A percentile compares a stretch with the other conserved stretches of the same genome.
These are phyloP conservation scores for Synanthedon andrenaeformis DNA, from an alignment of 2,888 invertebrate genomes.

Conservation along the genomic window DNA sequence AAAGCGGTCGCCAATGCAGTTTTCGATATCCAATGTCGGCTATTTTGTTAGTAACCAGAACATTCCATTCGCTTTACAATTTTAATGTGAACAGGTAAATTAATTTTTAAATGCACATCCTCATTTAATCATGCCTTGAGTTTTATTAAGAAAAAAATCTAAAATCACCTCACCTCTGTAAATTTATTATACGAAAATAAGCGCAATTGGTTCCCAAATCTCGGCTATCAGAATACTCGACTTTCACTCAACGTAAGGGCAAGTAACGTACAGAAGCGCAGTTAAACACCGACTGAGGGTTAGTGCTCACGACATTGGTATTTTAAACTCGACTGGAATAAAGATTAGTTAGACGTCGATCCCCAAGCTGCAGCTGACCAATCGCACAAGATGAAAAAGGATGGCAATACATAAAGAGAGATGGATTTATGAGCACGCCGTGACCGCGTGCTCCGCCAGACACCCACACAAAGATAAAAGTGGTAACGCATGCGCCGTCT, in stretches of 20 bases:
- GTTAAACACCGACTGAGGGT: conserved; percentile 57
- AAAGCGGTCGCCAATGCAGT: conserved; percentile 40
- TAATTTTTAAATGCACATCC: not conserved
- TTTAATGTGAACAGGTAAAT: not conserved
- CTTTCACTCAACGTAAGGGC: not conserved
- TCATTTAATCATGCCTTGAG: not conserved
- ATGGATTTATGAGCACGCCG: conserved; percentile 45
- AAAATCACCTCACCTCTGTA: not conserved
- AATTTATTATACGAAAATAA: not conserved
- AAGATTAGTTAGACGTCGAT: conserved; percentile 29
- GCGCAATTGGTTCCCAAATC: not conserved
- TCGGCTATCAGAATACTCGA: not conserved
- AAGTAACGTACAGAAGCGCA: conserved; percentile 23
- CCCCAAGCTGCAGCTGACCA: conserved; percentile 25
- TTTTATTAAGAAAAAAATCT: not conserved
- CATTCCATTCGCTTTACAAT: conserved; percentile 7
- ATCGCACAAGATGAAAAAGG: conserved; percentile 19
- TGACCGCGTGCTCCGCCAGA: conserved; percentile 52
- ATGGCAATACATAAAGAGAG: conserved; percentile 38
- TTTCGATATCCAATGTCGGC: conserved; percentile 43
- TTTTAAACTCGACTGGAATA: conserved; percentile 42
- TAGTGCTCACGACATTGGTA: conserved; percentile 40
- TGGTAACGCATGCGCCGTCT: conserved; percentile 53
- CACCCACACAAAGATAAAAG: conserved; percentile 39
- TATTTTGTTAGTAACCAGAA: conserved; percentile 38